Conservation (phyloP, 2,797 vertebrate species). For the Poecilia wingei region DNA sequence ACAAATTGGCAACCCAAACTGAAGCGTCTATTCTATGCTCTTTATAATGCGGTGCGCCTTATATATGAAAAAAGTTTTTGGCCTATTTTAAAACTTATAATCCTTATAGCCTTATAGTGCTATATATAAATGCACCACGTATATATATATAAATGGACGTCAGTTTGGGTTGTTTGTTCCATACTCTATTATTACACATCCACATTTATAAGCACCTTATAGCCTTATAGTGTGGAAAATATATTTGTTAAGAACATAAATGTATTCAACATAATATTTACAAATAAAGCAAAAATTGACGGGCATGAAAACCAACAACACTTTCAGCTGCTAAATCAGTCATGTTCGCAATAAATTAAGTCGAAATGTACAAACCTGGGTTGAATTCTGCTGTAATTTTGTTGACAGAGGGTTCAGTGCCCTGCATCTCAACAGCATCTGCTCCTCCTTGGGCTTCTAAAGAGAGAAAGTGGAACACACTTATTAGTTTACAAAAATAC, state of each 20-base stretch:
- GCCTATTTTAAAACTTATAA: too few relatives aligned
- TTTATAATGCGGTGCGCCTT: too few relatives aligned
- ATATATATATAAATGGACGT: too few relatives aligned
- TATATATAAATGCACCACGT: too few relatives aligned
- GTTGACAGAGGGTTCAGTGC: constrained; percentile 52
- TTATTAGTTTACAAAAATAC: constrained; percentile 1
- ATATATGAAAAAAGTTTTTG: too few relatives aligned
- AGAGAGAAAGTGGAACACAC: constrained; percentile 24
- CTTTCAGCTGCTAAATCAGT: background rate
- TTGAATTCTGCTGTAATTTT: constrained; percentile 56
- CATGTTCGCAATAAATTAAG: background rate
- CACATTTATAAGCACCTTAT: too few relatives aligned
- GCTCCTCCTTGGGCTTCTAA: constrained; percentile 59
- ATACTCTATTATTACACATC: too few relatives aligned
- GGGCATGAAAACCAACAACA: background rate
- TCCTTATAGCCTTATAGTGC: too few relatives aligned
- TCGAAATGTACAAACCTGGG: constrained; percentile 63
- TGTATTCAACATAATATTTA: background rate
- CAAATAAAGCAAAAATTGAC: background rate
- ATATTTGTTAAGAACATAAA: background rate
- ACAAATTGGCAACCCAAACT: too few relatives aligned
- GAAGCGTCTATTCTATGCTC: too few relatives aligned
- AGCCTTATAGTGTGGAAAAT: too few relatives aligned
- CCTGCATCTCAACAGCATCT: constrained; percentile 41
- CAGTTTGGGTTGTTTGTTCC: too few relatives aligned